Conservation (phyloP, 2,113 vertebrate genomes). For the Myotis lucifugus region DNA sequence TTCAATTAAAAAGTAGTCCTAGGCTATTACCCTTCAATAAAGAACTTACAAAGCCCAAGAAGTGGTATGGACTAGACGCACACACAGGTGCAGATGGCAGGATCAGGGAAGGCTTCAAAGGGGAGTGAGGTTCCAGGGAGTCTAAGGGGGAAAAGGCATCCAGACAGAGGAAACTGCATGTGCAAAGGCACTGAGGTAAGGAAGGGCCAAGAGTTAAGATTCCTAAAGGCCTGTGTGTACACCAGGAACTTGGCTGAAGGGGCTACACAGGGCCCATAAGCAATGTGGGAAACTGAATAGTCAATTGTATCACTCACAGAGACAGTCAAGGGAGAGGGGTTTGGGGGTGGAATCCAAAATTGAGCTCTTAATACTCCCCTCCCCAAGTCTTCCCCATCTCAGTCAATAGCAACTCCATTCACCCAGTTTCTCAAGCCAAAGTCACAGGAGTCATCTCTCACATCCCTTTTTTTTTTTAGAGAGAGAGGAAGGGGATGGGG, state of each 20-base stretch:
- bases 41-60: not conserved
- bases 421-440: not conserved
- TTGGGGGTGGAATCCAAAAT: not conserved
- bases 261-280: not conserved
- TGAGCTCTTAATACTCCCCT: not conserved
- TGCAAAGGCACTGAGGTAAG: not conserved
- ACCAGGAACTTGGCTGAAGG: not conserved
- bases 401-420: not conserved
- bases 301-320: not conserved
- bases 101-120: not conserved
- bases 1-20: not conserved
- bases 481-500: too few species aligned
- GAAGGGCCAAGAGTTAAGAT: not conserved
- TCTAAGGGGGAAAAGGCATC: not conserved
- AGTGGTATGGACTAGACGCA: not conserved
- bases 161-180: not conserved
- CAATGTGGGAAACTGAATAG: not conserved
- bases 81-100: not conserved
- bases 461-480: not conserved
- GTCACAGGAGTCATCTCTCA: not conserved
- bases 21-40: not conserved
- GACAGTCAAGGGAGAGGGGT: not conserved
- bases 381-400: not conserved
- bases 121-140: not conserved
- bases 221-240: not conserved